phyloP scores from a whole-genome alignment of 2,888 invertebrate species.

The Hylaea fasciaria region DNA sequence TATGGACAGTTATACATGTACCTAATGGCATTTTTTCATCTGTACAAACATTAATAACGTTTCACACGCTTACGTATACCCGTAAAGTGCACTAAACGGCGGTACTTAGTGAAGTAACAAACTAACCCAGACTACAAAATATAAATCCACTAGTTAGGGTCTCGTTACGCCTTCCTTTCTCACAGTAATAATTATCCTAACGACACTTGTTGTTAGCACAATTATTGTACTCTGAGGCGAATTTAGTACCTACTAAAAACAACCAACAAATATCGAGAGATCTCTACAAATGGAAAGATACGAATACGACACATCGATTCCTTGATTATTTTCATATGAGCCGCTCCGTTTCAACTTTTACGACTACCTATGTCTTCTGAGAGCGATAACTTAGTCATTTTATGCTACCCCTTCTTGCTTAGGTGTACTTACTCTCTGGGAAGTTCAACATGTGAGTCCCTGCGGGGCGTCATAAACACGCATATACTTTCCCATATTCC shows the following conservation, averaged over 20 bases:
- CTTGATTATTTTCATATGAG: conserved; percentile 82
- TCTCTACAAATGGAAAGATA: conserved; percentile 31
- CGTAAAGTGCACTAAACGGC: neutral
- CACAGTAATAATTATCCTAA: conserved; percentile 49
- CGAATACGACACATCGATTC: conserved; percentile 62
- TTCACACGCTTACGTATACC: neutral
- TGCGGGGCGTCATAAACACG: conserved; percentile 75
- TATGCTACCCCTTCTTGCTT: conserved; percentile 79
- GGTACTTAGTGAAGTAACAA: neutral
- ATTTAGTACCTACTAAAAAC: conserved; percentile 29
- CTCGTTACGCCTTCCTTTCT: conserved; percentile 38
- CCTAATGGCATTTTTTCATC: too few species aligned
- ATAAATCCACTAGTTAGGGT: conserved; percentile 15
- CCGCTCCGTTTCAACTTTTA: conserved; percentile 76
- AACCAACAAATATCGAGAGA: conserved; percentile 17
- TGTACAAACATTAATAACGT: too few species aligned
- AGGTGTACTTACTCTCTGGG: conserved; percentile 67
- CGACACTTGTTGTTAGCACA: conserved; percentile 49
- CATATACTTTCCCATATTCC: conserved; percentile 72
- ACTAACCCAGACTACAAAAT: conserved; percentile 1
- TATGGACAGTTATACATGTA: too few species aligned
- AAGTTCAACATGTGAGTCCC: conserved; percentile 77
- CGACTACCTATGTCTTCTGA: conserved; percentile 80
- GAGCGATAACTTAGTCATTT: conserved; percentile 84
- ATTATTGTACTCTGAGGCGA: conserved; percentile 24